Evolutionary conservation across 2,888 invertebrate species (phyloP).

Genomic region (Aethes cnicana): DNA sequence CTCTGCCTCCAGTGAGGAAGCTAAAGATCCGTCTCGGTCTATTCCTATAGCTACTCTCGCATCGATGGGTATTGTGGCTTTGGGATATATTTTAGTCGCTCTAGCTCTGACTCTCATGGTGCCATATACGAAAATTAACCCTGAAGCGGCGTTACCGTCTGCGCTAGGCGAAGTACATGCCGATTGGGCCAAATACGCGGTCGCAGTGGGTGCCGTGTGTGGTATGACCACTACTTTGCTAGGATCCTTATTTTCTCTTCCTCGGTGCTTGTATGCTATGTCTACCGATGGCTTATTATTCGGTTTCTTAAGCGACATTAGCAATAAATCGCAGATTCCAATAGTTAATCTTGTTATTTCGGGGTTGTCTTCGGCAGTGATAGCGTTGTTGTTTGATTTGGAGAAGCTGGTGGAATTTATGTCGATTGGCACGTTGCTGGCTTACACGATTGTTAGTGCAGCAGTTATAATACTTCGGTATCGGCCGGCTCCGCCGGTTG

Average conservation of each 20-base stretch:
- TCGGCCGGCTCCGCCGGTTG: constrained; percentile 80
- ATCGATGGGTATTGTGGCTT: constrained; percentile 90
- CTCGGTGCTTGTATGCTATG: constrained; percentile 95
- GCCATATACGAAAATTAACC: constrained; percentile 88
- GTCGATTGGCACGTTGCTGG: constrained; percentile 94
- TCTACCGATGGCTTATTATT: constrained; percentile 94
- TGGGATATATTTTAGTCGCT: constrained; percentile 91
- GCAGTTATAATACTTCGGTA: constrained; percentile 94
- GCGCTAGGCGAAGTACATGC: constrained; percentile 89
- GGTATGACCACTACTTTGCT: constrained; percentile 96
- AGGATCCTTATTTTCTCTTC: constrained; percentile 92
- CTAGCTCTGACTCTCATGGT: constrained; percentile 92
- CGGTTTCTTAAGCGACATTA: constrained; percentile 89
- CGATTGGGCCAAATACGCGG: constrained; percentile 92
- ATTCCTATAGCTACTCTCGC: constrained; percentile 92
- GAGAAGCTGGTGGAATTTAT: constrained; percentile 96
- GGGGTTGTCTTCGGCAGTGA: constrained; percentile 88
- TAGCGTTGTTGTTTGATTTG: constrained; percentile 93
- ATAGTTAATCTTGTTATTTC: constrained; percentile 88
- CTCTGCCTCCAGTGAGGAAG: constrained; percentile 93
- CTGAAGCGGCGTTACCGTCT: constrained; percentile 90
- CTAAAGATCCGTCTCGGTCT: constrained; percentile 89
- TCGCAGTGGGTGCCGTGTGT: constrained; percentile 92
- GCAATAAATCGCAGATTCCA: constrained; percentile 90
- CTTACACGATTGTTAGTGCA: constrained; percentile 95